Evolutionary conservation across 2,113 vertebrate species (phyloP), one percentile per base, ranked within the genome.

Genomic region (Neofelis nebulosa): DNA sequence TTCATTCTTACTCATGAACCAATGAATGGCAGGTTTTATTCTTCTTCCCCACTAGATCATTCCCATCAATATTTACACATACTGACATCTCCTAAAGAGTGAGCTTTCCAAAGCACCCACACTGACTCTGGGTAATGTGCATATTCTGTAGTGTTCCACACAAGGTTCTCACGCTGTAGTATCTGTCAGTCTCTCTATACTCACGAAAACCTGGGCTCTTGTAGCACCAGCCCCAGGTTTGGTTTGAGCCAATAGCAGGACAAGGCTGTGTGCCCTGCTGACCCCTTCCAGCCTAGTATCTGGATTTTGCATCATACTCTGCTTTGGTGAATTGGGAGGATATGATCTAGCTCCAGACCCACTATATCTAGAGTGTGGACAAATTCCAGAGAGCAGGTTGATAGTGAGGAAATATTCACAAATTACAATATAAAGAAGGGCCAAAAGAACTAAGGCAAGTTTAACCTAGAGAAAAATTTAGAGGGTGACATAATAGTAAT

Each of bases 1-100:
- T 48, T 89, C 29, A 27, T 76, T 85, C 80, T 88, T 68, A 85
- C 6, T 92, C n/a, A 52, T 36, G 73, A 82, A 69, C 63, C 91
- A 79, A 57, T 76, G 61, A 90, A 52, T 84, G 23, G 38, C 8
- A 89, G 45, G 14, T 55, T 89, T 93, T 78, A 48, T 38, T 33
- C 27, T 92, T 52, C 89, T 98, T 95, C 48, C 61, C 63, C 91
- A 21, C 61, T 66, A 36, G 61, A 4, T 91, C 45, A 95, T 91
- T 87, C 31, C 73, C 57, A 36, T 88, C 50, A 74, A 21, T 50
- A 68, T 95, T 89, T 89, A 71, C 3, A 78, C 19, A 31, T 48
- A 63, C n/a, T 90, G 29, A 57, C 92, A 5, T 18, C 45, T 83
- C 18, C 48, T 71, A 23, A 69, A 94, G 84, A 78, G 25, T 66